Conservation (phyloP, 1,140 invertebrate species). For the Ostrea edulis region DNA sequence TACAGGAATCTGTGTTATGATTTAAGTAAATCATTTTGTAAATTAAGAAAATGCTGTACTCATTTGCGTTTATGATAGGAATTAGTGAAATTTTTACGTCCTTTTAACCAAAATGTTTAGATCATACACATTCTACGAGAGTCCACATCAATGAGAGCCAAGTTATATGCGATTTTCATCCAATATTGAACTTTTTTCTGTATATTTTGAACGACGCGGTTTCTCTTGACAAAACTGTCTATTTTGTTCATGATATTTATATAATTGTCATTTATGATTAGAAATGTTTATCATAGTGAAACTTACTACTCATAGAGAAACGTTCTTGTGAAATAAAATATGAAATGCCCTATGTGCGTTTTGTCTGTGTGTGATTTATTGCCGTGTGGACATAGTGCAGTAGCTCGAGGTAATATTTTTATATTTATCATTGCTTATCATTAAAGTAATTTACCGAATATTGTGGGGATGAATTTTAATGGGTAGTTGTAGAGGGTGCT, state of each 20-base stretch:
- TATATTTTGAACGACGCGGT: constrained; percentile 3
- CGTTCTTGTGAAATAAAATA: background rate
- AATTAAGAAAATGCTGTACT: background rate
- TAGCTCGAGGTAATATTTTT: no score
- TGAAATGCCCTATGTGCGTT: no score
- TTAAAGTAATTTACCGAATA: no score
- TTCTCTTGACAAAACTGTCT: background rate
- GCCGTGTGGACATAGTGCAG: no score
- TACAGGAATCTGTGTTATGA: background rate
- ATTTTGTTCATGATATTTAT: background rate
- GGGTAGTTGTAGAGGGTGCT: no score
- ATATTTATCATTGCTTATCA: no score
- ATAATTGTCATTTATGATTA: background rate
- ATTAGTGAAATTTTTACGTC: background rate
- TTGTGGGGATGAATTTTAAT: no score
- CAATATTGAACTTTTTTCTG: background rate
- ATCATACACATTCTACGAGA: background rate
- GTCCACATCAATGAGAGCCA: background rate
- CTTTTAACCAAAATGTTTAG: background rate
- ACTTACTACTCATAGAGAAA: background rate
- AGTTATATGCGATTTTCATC: background rate
- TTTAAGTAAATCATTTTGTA: background rate
- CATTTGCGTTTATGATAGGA: background rate
- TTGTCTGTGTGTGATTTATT: no score
- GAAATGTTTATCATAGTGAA: background rate